phyloP scores from a whole-genome alignment of 2,888 invertebrate genomes.

The Priocnemis perturbator region DNA sequence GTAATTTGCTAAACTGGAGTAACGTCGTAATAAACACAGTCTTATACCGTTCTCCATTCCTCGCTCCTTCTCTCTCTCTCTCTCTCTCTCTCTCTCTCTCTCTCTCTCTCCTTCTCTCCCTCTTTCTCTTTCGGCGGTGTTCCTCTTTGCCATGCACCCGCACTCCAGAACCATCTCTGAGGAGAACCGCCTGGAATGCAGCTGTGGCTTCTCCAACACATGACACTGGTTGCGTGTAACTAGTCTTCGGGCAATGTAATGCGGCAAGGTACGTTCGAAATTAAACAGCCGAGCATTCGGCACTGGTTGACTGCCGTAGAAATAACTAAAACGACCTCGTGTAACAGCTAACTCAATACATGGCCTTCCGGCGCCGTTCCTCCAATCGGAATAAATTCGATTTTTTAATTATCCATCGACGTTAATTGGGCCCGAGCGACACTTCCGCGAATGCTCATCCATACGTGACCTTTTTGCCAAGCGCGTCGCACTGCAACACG shows the following conservation, averaged over 20 bases:
- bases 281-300: no score
- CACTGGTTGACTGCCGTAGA: no score
- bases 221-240: slow-evolving; percentile 41
- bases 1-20: slow-evolving; percentile 60
- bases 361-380: no score
- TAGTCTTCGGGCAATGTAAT: slow-evolving; percentile 27
- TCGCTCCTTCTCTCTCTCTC: slow-evolving; percentile 1
- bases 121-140: not conserved
- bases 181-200: slow-evolving; percentile 55
- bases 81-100: not conserved
- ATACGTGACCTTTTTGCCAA: no score
- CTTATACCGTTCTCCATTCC: slow-evolving; percentile 34
- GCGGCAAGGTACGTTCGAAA: not conserved
- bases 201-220: slow-evolving; percentile 40
- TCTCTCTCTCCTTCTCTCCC: slow-evolving; percentile 5
- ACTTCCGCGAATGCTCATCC: no score
- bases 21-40: slow-evolving; percentile 56
- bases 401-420: no score
- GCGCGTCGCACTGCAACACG: no score
- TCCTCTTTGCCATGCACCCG: slow-evolving; percentile 24
- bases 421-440: no score
- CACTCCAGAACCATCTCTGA: slow-evolving; percentile 30
- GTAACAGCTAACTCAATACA: no score
- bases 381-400: no score
- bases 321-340: no score